Evolutionary conservation across 2,113 vertebrate genomes (phyloP), one percentile per base, ranked within the genome.

Genomic region (Gymnarchus niloticus): DNA sequence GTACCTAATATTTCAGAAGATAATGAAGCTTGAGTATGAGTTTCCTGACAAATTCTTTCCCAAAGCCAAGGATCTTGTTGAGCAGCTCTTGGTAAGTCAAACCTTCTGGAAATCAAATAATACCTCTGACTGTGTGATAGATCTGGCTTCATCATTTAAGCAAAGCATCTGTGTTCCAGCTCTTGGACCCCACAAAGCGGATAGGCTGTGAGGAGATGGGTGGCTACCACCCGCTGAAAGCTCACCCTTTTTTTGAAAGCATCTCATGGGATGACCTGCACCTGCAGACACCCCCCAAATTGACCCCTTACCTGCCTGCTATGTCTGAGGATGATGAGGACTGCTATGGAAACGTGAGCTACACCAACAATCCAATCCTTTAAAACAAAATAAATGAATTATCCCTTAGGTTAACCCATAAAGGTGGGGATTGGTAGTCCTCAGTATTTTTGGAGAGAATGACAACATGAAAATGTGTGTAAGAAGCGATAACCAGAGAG

Each of bases 1-100:
- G 46, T 99, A 99, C 93, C 95, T 99, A 91, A 99, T 99, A 96
- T 99, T 99, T 93, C 98, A 99, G 95, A 99, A 99, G 94, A 99
- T 99, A 93, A 99, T 99, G 94, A 99, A 99, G 87, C 92, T 99
- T 95, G 98, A 99, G 88, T 99, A 99, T 90, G 97, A 99, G 90
- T 99, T 99, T 87, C 98, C 98, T 86, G 98, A 99, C 92, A 99
- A 99, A 93, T 99, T 99, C 93, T 99, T 99, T 89, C 97, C 98
- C 89, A 99, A 99, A 93, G 98, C 98, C 86, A 98, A 97, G 94
- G 98, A 99, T 90, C 96, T 99, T 83, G 98, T 99, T 89, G 95
- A 96, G 91, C 97, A 96, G 88, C 96, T 99, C 85, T 91, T 99
- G 96, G 98, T 99, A 95, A 94, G 90, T 91, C 2, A 78, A 78